A percentile compares a stretch with the other conserved stretches of the same genome.
phyloP scores from a whole-genome alignment of 2,113 vertebrate genomes.

The Galbula dea region DNA sequence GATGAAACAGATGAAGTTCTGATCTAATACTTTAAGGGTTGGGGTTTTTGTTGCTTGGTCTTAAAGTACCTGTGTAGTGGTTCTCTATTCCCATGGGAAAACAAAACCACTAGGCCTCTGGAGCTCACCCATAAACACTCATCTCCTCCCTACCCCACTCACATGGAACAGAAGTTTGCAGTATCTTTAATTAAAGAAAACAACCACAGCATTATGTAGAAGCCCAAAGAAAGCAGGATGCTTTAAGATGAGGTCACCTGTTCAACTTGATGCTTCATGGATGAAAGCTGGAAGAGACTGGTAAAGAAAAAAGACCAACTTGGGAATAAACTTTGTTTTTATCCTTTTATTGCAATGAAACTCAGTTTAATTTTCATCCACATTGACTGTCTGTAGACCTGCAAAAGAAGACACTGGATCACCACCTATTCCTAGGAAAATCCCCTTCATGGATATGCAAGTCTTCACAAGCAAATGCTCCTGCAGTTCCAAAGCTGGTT shows the following conservation, averaged over 20 bases:
- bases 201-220: background rate
- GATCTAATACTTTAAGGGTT: background rate
- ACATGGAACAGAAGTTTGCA: fast-evolving
- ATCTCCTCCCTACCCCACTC: background rate
- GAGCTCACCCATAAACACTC: background rate
- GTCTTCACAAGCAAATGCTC: background rate
- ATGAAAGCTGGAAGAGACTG: background rate
- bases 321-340: background rate
- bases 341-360: conserved; percentile 72
- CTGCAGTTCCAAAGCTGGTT: background rate
- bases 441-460: background rate
- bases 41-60: background rate
- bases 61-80: background rate
- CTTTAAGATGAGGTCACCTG: background rate
- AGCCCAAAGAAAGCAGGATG: background rate
- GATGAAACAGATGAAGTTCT: fast-evolving
- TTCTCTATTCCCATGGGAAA: background rate
- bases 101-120: background rate
- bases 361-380: conserved; percentile 89
- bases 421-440: background rate
- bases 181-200: background rate
- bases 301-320: background rate
- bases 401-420: conserved; percentile 32
- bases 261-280: background rate
- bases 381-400: conserved; percentile 96